Evolutionary conservation across 2,113 vertebrate species (phyloP).

Genomic region (Grammomys surdaster): DNA sequence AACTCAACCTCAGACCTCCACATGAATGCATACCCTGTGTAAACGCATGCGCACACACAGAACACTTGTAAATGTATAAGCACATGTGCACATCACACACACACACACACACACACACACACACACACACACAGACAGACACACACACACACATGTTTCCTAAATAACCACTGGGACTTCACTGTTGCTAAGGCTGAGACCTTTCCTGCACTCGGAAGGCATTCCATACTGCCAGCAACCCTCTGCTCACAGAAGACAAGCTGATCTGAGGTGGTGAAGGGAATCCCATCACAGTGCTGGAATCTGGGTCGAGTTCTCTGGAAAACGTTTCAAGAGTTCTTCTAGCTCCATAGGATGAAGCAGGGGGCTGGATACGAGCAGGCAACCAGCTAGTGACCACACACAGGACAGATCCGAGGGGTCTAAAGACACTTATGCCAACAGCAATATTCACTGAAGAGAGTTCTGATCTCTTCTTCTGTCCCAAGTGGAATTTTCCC

Average conservation of each 20-base stretch:
- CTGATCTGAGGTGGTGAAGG: neutral
- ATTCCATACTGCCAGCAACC: neutral
- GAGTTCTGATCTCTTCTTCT: neutral
- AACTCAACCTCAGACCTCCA: neutral
- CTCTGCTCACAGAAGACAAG: neutral
- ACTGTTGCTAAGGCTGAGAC: neutral
- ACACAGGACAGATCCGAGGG: accelerated
- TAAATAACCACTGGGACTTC: neutral
- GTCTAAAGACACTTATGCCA: accelerated
- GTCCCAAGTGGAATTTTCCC: neutral
- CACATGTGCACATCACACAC: neutral
- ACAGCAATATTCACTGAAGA: accelerated
- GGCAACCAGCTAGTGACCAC: neutral
- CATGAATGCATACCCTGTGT: too few relatives aligned
- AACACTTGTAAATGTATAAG: neutral
- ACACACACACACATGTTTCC: neutral
- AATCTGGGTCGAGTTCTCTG: accelerated
- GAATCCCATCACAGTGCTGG: neutral
- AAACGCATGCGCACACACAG: neutral
- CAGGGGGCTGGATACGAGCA: neutral
- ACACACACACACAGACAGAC: neutral
- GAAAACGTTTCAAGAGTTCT: neutral
- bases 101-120: neutral
- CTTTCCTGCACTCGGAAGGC: too few relatives aligned
- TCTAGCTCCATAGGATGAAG: neutral